Evolutionary conservation across 2,888 invertebrate species (phyloP).

Genomic region (Congeria kusceri): DNA sequence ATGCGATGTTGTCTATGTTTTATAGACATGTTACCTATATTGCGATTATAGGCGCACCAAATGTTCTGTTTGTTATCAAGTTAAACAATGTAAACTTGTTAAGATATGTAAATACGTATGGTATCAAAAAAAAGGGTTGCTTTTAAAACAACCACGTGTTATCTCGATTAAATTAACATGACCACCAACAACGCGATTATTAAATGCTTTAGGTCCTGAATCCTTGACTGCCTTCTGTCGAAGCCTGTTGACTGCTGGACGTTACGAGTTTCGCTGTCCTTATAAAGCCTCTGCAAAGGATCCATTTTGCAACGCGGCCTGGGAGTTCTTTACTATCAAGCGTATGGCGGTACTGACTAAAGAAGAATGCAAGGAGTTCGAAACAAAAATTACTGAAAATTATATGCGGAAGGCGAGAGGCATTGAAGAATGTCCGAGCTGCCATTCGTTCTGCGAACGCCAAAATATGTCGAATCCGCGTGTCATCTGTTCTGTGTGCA

Average conservation of each 20-base stretch:
- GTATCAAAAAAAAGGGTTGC: no score
- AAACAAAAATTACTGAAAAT: slow-evolving; percentile 63
- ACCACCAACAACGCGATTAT: no score
- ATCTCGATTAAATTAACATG: no score
- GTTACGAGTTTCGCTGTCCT: slow-evolving; percentile 64
- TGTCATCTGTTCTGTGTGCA: slow-evolving; percentile 64
- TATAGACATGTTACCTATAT: no score
- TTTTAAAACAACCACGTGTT: no score
- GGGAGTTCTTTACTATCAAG: slow-evolving; percentile 64
- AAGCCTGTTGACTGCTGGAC: slow-evolving; percentile 55
- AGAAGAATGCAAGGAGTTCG: slow-evolving; percentile 62
- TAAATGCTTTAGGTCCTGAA: slow-evolving; percentile 67
- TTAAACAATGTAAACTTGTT: no score
- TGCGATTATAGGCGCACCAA: no score
- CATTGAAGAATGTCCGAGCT: slow-evolving; percentile 65
- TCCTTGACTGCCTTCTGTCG: slow-evolving; percentile 65
- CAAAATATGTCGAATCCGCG: slow-evolving; percentile 45
- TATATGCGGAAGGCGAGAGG: slow-evolving; percentile 58
- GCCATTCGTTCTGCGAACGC: slow-evolving; percentile 55
- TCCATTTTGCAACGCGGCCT: slow-evolving; percentile 57
- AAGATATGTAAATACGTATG: no score
- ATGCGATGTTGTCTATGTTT: no score
- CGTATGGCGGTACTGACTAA: slow-evolving; percentile 57
- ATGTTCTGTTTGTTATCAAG: no score
- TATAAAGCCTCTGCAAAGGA: slow-evolving; percentile 34